A percentile compares a stretch with the other conserved stretches of the same genome.
These are phyloP conservation scores for Anodontia alba DNA, from an alignment of 2,888 invertebrate genomes.

Conservation along the genomic window DNA sequence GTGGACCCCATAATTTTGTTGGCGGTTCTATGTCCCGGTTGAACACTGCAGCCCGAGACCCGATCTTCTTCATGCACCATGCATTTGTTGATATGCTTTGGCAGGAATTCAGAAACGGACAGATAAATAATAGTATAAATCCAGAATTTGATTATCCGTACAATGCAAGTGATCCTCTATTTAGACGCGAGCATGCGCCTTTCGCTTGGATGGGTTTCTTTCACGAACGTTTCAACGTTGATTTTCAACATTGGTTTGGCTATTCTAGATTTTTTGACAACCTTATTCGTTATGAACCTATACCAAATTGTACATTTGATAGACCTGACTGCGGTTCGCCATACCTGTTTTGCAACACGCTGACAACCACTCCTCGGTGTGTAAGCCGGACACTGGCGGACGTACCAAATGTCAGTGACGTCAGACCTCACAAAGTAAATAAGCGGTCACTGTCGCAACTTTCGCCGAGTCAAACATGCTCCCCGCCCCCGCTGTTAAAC, in stretches of 20 bases:
- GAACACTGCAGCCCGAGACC: conserved; percentile 68
- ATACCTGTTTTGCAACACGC: conserved; percentile 45
- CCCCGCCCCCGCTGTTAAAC: not conserved
- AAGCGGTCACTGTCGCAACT: not conserved
- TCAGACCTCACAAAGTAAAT: not conserved
- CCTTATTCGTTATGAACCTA: conserved; percentile 42
- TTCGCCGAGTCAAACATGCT: not conserved
- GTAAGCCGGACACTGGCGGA: conserved; percentile 36
- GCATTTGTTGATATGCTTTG: conserved; percentile 71
- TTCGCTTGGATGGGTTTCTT: conserved; percentile 46
- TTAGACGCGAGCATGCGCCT: conserved; percentile 33
- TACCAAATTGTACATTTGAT: conserved; percentile 47
- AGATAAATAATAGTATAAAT: conserved; percentile 17
- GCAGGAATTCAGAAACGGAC: conserved; percentile 62
- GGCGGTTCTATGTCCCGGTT: conserved; percentile 69
- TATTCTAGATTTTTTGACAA: conserved; percentile 31
- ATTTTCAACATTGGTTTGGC: conserved; percentile 28
- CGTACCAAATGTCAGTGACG: conserved; percentile 11
- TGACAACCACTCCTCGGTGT: conserved; percentile 34
- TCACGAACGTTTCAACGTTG: not conserved
- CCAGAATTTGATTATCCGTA: conserved; percentile 46
- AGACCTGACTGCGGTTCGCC: conserved; percentile 32
- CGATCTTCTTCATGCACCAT: conserved; percentile 72
- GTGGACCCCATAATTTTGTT: conserved; percentile 64
- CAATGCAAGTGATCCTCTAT: conserved; percentile 17